Evolutionary conservation across 2,797 vertebrate species (phyloP).

Genomic region (Synanceia verrucosa): DNA sequence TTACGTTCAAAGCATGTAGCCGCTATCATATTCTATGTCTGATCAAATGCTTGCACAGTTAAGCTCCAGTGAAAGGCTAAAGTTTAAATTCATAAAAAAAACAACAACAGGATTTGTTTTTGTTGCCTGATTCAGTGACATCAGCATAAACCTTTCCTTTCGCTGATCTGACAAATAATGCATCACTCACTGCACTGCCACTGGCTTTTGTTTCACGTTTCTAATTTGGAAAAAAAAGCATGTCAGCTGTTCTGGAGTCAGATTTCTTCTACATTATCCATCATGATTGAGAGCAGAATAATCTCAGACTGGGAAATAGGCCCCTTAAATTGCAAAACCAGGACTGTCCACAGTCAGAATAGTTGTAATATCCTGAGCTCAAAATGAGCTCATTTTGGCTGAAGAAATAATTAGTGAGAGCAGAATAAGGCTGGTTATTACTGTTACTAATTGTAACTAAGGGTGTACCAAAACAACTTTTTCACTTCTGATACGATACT

Average conservation of each 20-base stretch:
- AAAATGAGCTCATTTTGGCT: background rate
- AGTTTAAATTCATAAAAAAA: background rate
- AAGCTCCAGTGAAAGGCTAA: background rate
- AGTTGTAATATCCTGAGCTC: too few relatives aligned
- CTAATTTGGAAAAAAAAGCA: background rate
- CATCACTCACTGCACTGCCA: background rate
- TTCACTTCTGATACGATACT: too few relatives aligned
- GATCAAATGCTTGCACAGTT: background rate
- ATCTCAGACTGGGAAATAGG: conserved; percentile 4
- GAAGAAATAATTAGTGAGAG: background rate
- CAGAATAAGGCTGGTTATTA: background rate
- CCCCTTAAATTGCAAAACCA: background rate
- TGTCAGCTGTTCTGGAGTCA: conserved; percentile 2
- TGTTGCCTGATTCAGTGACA: background rate
- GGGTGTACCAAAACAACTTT: background rate
- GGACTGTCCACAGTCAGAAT: too few relatives aligned
- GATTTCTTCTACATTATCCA: conserved; percentile 10
- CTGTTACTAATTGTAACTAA: background rate
- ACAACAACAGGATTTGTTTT: background rate
- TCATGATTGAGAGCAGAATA: conserved; percentile 4
- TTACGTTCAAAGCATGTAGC: background rate
- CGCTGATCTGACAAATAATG: background rate
- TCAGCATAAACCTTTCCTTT: background rate
- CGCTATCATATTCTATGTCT: background rate
- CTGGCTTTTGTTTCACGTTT: conserved; percentile 4